phyloP scores from a whole-genome alignment of 1,140 invertebrate genomes.

The Cotesia typhae region DNA sequence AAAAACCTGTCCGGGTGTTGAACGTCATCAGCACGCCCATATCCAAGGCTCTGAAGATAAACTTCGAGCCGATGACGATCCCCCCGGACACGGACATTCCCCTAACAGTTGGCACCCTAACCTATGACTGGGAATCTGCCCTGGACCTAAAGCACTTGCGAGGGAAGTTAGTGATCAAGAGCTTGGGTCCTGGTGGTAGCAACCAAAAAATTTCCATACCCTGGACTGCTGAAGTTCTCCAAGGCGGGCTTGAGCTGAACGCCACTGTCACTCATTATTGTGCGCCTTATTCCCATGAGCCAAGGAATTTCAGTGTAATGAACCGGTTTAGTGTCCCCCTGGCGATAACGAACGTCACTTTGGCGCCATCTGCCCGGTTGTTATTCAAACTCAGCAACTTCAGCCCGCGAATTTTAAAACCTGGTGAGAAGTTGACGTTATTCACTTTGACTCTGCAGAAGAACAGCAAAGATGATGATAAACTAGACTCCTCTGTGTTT shows the following conservation, averaged over 20 bases:
- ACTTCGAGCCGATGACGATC: constrained; percentile 72
- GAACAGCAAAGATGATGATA: constrained; percentile 68
- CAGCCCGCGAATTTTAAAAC: constrained; percentile 70
- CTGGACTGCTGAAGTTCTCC: constrained; percentile 68
- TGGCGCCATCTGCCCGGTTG: constrained; percentile 69
- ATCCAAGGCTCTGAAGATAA: constrained; percentile 70
- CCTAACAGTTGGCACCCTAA: constrained; percentile 75
- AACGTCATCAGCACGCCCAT: constrained; percentile 70
- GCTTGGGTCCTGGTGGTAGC: constrained; percentile 68
- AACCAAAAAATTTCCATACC: constrained; percentile 71
- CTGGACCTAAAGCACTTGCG: constrained; percentile 68
- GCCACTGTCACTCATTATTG: constrained; percentile 68
- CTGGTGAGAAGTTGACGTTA: constrained; percentile 70
- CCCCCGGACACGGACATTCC: constrained; percentile 71
- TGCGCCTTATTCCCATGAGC: constrained; percentile 63
- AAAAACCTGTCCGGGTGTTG: constrained; percentile 75
- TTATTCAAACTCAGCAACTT: constrained; percentile 74
- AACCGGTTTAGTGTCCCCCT: constrained; percentile 78
- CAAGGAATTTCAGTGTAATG: constrained; percentile 71
- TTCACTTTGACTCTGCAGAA: constrained; percentile 69
- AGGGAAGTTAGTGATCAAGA: constrained; percentile 76
- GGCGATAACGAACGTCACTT: constrained; percentile 75
- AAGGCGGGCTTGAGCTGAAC: constrained; percentile 69
- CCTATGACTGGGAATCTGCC: constrained; percentile 75
- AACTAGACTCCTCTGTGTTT: constrained; percentile 72